Percentiles rank a stretch among this genome's conserved stretches.
phyloP scores from a whole-genome alignment of 2,113 vertebrate genomes.

The Murina feae region DNA sequence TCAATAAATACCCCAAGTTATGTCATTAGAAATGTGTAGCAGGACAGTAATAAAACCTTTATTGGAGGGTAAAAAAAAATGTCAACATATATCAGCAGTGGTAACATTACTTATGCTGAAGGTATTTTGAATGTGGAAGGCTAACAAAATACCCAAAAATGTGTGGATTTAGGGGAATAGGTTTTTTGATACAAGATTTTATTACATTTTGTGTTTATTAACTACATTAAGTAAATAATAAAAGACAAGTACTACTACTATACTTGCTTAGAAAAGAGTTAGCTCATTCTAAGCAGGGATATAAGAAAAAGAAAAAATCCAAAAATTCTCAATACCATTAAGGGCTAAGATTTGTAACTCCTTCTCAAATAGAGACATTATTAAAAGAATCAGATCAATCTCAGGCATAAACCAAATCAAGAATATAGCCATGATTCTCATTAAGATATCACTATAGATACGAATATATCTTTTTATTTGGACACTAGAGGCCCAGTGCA shows the following conservation, averaged over 20 bases:
- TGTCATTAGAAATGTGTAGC: background rate
- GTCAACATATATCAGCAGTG: background rate
- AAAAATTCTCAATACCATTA: background rate
- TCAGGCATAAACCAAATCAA: background rate
- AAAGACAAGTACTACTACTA: background rate
- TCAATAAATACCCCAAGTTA: background rate
- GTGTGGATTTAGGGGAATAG: background rate
- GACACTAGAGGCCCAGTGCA: background rate
- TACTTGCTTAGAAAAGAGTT: background rate
- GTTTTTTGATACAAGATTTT: background rate
- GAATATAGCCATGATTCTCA: background rate
- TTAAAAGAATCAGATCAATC: background rate
- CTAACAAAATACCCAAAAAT: background rate
- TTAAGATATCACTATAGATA: background rate
- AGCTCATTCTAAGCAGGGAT: background rate
- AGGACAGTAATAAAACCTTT: background rate
- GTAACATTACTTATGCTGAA: background rate
- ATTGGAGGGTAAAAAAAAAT: background rate
- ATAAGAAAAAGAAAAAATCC: background rate
- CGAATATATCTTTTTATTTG: background rate
- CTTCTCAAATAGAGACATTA: background rate
- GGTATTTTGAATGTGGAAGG: background rate
- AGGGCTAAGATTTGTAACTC: background rate
- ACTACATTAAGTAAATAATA: background rate
- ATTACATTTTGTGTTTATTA: background rate